A percentile compares a stretch with the other conserved stretches of the same genome.
These are phyloP conservation scores for Blastobasis lacticolella DNA, from an alignment of 2,888 invertebrate species.

Conservation along the genomic window DNA sequence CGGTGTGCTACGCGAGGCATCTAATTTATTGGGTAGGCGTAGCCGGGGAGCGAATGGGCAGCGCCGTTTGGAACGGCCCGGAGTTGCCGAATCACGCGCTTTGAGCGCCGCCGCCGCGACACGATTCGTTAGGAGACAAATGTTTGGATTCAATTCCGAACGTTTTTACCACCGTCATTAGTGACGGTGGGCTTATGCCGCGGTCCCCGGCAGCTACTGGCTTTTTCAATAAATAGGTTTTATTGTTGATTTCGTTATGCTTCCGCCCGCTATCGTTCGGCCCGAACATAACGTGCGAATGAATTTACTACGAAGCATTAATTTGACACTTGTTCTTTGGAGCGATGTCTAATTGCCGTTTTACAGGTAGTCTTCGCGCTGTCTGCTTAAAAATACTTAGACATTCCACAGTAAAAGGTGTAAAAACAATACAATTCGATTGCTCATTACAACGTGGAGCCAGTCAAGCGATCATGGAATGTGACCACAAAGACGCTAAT, in stretches of 20 bases:
- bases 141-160: conserved; percentile 70
- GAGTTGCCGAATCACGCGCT: conserved; percentile 71
- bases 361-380: neutral
- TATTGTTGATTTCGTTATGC: conserved; percentile 44
- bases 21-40: conserved; percentile 73
- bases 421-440: conserved; percentile 5
- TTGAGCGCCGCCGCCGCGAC: conserved; percentile 63
- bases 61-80: conserved; percentile 62
- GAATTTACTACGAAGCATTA: conserved; percentile 1
- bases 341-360: neutral
- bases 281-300: conserved; percentile 14
- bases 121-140: conserved; percentile 74
- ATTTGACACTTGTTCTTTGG: conserved; percentile 2
- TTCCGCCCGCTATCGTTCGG: neutral
- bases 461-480: conserved; percentile 44
- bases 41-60: conserved; percentile 71
- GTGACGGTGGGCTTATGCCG: conserved; percentile 61
- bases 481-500: conserved; percentile 44
- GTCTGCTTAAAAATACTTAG: too few species aligned
- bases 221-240: conserved; percentile 50
- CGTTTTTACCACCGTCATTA: conserved; percentile 59
- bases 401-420: too few species aligned
- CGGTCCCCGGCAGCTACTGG: conserved; percentile 43
- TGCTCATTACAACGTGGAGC: conserved; percentile 15
- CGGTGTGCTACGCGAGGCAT: conserved; percentile 64